Evolutionary conservation across 2,797 vertebrate species (phyloP), one percentile per base, ranked within the genome.

Genomic region (Diplodus sargus): DNA sequence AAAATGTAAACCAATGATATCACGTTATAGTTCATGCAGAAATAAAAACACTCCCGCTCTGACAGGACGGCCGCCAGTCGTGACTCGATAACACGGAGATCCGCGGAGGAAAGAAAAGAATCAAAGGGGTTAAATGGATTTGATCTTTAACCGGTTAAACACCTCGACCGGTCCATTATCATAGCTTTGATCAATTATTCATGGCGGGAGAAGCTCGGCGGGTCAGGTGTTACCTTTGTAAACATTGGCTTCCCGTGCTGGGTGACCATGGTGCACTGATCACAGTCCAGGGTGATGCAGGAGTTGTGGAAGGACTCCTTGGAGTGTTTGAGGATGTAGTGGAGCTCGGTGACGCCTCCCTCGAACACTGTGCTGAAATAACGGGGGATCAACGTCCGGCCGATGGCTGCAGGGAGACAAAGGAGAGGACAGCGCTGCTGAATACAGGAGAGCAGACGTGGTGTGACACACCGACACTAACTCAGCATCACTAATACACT

Each of bases 361-460:
- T 99, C 98, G 85, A 99, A 99, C 92, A 99, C 97, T 63, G 97
- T 99, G 95, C 98, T 99, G 94, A 99, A 99, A 91, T 99, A 99
- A 85, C 98, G 98, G 82, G 98, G 98, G 93, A 99, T 99, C 93
- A 99, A 95, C 58, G 98, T 99, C 93, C 98, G 96, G 88, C 98
- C 98, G 83, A 99, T 99, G 48, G 98, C 98, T 99, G 95, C 87
- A 2, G 39, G 84, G 84, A 83, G 75, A 85, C 68, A 86, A 34
- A 79, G 30, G 83, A 85, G 20, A 86, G 9, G 54, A 42, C 15
- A 25, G 54, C 58, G 66, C 6, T 48, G 75, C 20, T 86, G 15
- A 71, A 78, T 74, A 66, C 6, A 62, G 73, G 22, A 42, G 23
- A 43, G 16, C 0, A 59, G 58, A 62, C 10, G 10, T 45, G 45